These are phyloP conservation scores for Misgurnus mizolepis DNA, from an alignment of 2,113 vertebrate species.

Conservation along the genomic window DNA sequence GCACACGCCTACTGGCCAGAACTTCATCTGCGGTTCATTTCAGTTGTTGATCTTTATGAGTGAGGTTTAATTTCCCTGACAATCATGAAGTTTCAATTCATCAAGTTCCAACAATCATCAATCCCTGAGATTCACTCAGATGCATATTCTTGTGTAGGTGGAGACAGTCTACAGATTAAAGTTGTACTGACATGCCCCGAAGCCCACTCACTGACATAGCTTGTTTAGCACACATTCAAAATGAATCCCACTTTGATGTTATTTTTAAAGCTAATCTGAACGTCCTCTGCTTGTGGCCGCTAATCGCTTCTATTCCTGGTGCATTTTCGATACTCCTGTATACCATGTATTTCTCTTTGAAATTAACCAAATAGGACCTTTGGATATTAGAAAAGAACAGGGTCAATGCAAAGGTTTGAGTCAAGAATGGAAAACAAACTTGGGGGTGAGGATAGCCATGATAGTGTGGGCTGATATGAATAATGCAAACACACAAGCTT, in stretches of 20 bases:
- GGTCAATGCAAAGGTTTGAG: constrained; percentile 37
- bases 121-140: constrained; percentile 27
- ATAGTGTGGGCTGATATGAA: constrained; percentile 42
- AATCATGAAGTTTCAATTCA: constrained; percentile 41
- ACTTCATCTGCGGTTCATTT: constrained; percentile 17
- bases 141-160: constrained; percentile 20
- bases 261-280: constrained; percentile 52
- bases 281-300: constrained; percentile 19
- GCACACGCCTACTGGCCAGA: constrained; percentile 10
- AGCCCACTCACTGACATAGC: constrained; percentile 48
- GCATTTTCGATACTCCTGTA: background rate
- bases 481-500: constrained; percentile 47
- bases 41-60: constrained; percentile 42
- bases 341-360: constrained; percentile 6
- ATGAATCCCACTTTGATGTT: constrained; percentile 53
- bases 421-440: constrained; percentile 27
- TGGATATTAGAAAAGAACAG: constrained; percentile 8
- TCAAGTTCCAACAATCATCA: background rate
- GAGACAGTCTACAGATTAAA: constrained; percentile 20
- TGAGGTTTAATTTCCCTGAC: constrained; percentile 29
- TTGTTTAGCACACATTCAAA: constrained; percentile 51
- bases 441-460: constrained; percentile 23
- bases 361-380: constrained; percentile 35
- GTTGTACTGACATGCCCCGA: constrained; percentile 42
- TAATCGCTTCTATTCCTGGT: constrained; percentile 21